Conservation (phyloP, 2,797 vertebrate species). For the Hapalemur alaotrensis region DNA sequence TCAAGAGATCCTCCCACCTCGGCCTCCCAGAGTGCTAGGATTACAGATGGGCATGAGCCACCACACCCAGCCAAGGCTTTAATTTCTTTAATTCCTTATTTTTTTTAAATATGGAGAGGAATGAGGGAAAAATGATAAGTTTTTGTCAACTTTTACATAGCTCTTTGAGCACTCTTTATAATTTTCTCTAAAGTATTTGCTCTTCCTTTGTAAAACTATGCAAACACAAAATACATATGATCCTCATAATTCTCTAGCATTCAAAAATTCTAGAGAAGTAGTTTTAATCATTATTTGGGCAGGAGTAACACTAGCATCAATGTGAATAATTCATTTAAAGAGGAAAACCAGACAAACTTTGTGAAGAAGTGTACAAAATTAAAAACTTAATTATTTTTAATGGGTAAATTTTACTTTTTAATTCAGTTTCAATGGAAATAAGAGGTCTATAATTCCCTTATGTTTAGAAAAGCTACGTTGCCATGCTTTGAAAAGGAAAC, state of each 20-base stretch:
- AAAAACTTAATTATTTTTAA: background rate
- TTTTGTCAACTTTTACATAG: background rate
- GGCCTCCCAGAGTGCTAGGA: too few relatives aligned
- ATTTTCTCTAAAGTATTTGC: background rate
- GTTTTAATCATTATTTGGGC: conserved; percentile 8
- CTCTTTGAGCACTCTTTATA: background rate
- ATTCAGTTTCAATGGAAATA: background rate
- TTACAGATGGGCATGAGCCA: too few relatives aligned
- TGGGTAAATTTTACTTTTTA: background rate
- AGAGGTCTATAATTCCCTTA: background rate
- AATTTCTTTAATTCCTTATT: background rate
- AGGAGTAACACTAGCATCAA: conserved; percentile 2
- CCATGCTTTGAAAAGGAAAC: background rate
- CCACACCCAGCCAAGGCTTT: background rate
- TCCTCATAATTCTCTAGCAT: background rate
- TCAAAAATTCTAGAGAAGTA: conserved; percentile 9
- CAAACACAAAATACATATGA: conserved; percentile 12
- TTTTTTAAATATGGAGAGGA: background rate
- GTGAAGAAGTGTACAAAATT: background rate
- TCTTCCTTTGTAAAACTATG: conserved; percentile 12
- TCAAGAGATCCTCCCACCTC: too few relatives aligned
- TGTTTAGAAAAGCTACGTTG: conserved; percentile 28
- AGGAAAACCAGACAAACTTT: background rate
- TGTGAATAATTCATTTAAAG: background rate
- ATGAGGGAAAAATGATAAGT: background rate